Conservation (phyloP, 2,113 vertebrate species). For the Puntigrus tetrazona region DNA sequence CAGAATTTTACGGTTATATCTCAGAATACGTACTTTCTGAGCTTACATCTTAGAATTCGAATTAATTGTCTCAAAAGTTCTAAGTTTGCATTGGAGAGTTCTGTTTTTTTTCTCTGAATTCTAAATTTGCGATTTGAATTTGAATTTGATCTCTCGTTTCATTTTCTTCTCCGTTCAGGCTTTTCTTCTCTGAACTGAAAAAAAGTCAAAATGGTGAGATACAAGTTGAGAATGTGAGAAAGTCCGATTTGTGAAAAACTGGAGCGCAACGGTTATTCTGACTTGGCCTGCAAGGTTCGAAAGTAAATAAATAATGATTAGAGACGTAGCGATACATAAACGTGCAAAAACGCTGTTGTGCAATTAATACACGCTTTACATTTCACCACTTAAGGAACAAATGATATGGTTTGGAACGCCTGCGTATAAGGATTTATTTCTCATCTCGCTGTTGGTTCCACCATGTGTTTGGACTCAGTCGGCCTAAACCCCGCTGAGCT, state of each 20-base stretch:
- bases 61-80: too few relatives aligned
- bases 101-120: too few relatives aligned
- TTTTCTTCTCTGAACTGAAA: too few relatives aligned
- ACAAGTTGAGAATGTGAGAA: background rate
- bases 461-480: constrained; percentile 1
- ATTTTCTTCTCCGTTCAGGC: too few relatives aligned
- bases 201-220: background rate
- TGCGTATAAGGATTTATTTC: background rate
- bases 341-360: background rate
- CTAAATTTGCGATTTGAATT: too few relatives aligned
- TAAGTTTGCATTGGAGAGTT: too few relatives aligned
- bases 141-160: too few relatives aligned
- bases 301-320: background rate
- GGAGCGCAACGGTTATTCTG: background rate
- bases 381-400: background rate
- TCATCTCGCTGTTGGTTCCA: background rate
- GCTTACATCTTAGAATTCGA: too few relatives aligned
- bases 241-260: too few relatives aligned
- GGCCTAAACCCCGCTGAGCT: background rate
- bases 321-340: too few relatives aligned
- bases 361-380: background rate
- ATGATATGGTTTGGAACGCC: background rate
- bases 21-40: too few relatives aligned
- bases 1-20: too few relatives aligned
- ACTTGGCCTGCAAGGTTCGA: background rate